Percentiles rank a stretch among this genome's conserved stretches.
Conservation (phyloP, 2,888 invertebrate species). For the Pinctada fucata region DNA sequence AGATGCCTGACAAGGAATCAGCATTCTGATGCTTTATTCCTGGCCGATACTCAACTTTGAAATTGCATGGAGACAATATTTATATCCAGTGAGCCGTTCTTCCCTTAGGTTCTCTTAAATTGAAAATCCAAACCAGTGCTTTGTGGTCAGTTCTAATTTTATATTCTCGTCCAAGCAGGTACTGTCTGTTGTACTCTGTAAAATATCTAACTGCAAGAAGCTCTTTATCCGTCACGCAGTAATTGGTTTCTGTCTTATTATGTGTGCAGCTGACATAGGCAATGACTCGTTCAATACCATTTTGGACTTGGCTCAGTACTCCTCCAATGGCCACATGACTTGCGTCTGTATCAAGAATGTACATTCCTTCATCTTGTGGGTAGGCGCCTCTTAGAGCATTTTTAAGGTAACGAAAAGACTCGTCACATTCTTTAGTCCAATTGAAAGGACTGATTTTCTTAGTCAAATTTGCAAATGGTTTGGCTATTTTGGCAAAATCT, state of each 20-base stretch:
- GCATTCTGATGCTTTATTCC: conserved; percentile 46
- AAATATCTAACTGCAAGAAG: conserved; percentile 36
- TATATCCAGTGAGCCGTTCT: conserved; percentile 44
- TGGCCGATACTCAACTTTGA: conserved; percentile 40
- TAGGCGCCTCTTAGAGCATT: conserved; percentile 29
- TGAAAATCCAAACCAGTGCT: conserved; percentile 39
- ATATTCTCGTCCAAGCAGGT: conserved; percentile 36
- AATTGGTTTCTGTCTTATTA: conserved; percentile 37
- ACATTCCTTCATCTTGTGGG: conserved; percentile 35
- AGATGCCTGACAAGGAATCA: conserved; percentile 42
- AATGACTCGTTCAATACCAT: too few species aligned
- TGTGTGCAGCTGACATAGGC: background rate
- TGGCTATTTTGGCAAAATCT: conserved; percentile 34
- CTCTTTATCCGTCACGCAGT: conserved; percentile 37
- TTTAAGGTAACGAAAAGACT: conserved; percentile 40
- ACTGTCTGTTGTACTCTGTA: conserved; percentile 37
- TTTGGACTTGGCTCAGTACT: conserved; percentile 22
- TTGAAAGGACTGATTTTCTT: conserved; percentile 23
- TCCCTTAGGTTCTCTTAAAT: conserved; percentile 40
- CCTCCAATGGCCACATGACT: conserved; percentile 36
- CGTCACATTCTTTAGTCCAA: conserved; percentile 31
- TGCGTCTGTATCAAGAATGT: conserved; percentile 42
- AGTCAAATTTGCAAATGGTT: conserved; percentile 33
- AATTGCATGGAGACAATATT: conserved; percentile 38
- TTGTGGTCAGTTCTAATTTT: conserved; percentile 36